Evolutionary conservation across 2,113 vertebrate species (phyloP), one percentile per base, ranked within the genome.

Genomic region (Pleuronectes platessa): DNA sequence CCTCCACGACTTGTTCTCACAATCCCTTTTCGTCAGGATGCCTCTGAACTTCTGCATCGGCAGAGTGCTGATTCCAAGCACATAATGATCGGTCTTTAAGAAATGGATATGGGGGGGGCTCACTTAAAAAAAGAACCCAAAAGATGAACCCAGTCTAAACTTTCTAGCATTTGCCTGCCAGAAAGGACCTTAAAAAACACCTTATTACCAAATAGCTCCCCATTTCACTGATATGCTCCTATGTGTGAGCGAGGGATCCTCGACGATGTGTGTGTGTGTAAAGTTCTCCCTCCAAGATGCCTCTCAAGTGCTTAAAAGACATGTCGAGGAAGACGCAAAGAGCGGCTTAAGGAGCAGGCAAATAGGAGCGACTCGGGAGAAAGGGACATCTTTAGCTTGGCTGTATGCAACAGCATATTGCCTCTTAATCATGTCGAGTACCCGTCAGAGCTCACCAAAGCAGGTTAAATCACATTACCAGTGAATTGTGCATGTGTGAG

Each of bases 391-490:
- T 92, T 92, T 90, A 93, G 90, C 88, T 86, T 73, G 84, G 89
- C 84, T 79, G 83, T 87, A 90, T 83, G 91, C 88, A 69, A 82
- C 88, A 60, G 84, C 89, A 61, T 80, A 85, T 89, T 90, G 89
- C 86, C 85, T 89, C 81, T 91, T 94, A 94, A 95, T 95, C 94
- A 94, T 86, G 89, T 90, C 72, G 83, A 92, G 93, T 84, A 85
- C 79, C 87, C 89, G 89, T 92, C 92, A 93, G 91, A 92, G 92
- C 89, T 88, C 80, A 73, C 83, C 83, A 90, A 93, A 95, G 94
- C 93, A 90, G 87, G 92, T 91, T 90, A 93, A 94, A 94, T 94
- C 94, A 94, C 92, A 94, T 95, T 94, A 94, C 92, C 87, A 68
- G 62, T 84, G 89, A 91, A 92, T 93, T 92, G 83, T 89, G 82